Conservation (phyloP, 2,888 invertebrate genomes). For the Sminthurinus aureus region DNA sequence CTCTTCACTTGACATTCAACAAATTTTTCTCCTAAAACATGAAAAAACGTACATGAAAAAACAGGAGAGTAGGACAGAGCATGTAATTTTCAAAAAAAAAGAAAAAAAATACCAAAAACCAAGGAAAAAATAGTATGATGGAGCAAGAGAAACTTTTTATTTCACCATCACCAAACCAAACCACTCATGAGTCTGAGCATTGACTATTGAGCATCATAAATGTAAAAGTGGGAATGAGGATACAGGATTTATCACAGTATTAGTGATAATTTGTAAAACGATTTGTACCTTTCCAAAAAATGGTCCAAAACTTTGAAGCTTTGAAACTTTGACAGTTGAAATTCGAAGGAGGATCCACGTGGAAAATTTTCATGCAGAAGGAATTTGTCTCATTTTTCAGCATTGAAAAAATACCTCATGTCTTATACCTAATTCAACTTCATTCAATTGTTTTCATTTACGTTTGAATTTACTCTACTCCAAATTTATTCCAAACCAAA, state of each 20-base stretch:
- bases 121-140: neutral
- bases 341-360: too few species aligned
- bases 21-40: neutral
- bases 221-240: too few species aligned
- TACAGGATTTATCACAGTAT: neutral
- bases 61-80: neutral
- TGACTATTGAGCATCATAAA: too few species aligned
- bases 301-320: neutral
- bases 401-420: too few species aligned
- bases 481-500: too few species aligned
- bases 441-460: too few species aligned
- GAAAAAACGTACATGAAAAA: neutral
- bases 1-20: neutral
- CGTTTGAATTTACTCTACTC: too few species aligned
- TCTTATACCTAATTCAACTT: too few species aligned
- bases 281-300: conserved; percentile 20
- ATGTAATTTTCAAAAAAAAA: neutral
- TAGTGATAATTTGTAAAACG: neutral
- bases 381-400: too few species aligned
- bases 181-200: neutral
- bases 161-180: neutral
- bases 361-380: too few species aligned
- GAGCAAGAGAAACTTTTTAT: neutral
- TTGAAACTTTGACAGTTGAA: too few species aligned
- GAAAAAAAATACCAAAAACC: neutral